Evolutionary conservation across 2,113 vertebrate genomes (phyloP).

Genomic region (Triplophysa tibetana): DNA sequence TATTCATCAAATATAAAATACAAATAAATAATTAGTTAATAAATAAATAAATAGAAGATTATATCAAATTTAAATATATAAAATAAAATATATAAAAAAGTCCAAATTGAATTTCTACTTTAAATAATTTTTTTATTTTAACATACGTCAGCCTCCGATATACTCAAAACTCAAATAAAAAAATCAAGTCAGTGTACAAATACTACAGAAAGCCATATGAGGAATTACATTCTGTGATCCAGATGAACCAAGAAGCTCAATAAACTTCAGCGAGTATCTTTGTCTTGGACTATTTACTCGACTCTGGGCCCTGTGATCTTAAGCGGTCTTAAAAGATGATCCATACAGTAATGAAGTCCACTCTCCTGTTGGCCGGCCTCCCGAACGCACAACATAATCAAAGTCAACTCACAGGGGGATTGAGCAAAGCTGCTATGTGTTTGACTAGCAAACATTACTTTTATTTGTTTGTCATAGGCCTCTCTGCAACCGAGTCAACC

Average conservation of each 20-base stretch:
- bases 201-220: background rate
- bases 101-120: too few relatives aligned
- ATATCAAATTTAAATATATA: too few relatives aligned
- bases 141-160: too few relatives aligned
- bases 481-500: conserved; percentile 29
- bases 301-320: conserved; percentile 71
- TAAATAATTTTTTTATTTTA: too few relatives aligned
- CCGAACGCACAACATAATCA: conserved; percentile 68
- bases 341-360: conserved; percentile 78
- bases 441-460: conserved; percentile 59
- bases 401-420: conserved; percentile 61
- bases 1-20: too few relatives aligned
- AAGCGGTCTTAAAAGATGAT: conserved; percentile 80
- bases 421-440: conserved; percentile 45
- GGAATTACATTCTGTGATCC: conserved; percentile 7
- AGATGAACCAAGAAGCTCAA: conserved; percentile 58
- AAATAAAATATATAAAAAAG: too few relatives aligned
- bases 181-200: background rate
- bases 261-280: conserved; percentile 66
- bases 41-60: too few relatives aligned
- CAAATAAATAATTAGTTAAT: too few relatives aligned
- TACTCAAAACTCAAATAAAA: background rate
- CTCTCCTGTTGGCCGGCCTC: conserved; percentile 64
- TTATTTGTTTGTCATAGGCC: conserved; percentile 41
- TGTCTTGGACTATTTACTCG: conserved; percentile 56